phyloP scores from a whole-genome alignment of 2,888 invertebrate genomes.

The Xylota sylvarum region DNA sequence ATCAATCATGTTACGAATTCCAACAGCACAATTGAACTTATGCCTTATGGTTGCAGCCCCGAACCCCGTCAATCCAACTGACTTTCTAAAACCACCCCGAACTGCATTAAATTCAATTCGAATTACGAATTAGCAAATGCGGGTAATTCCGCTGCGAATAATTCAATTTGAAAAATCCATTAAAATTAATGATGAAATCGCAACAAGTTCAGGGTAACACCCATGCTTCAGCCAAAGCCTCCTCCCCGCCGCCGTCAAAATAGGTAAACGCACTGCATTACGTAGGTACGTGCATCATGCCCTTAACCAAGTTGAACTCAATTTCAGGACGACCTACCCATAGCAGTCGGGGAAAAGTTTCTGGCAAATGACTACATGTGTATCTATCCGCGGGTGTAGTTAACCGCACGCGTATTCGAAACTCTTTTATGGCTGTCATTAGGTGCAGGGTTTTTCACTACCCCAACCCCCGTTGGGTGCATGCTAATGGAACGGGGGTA shows the following conservation, averaged over 20 bases:
- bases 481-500: slow-evolving; percentile 3
- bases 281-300: neutral
- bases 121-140: slow-evolving; percentile 51
- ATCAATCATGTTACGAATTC: slow-evolving; percentile 9
- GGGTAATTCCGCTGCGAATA: slow-evolving; percentile 52
- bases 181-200: slow-evolving; percentile 64
- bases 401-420: slow-evolving; percentile 53
- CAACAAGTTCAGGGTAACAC: slow-evolving; percentile 48
- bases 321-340: slow-evolving; percentile 15
- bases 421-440: slow-evolving; percentile 55
- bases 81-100: neutral
- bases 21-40: neutral
- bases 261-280: neutral
- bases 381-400: slow-evolving; percentile 16
- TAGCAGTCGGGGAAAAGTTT: slow-evolving; percentile 11
- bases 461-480: neutral
- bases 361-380: slow-evolving; percentile 4
- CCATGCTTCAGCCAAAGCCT: neutral
- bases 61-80: neutral
- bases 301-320: slow-evolving; percentile 20
- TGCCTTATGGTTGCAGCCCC: neutral
- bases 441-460: slow-evolving; percentile 33
- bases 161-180: slow-evolving; percentile 68
- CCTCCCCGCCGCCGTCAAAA: too few species aligned
- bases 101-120: slow-evolving; percentile 56